Percentiles rank a stretch among this genome's conserved stretches.
phyloP scores from a whole-genome alignment of 1,140 invertebrate species.

The Drosophila bocqueti region DNA sequence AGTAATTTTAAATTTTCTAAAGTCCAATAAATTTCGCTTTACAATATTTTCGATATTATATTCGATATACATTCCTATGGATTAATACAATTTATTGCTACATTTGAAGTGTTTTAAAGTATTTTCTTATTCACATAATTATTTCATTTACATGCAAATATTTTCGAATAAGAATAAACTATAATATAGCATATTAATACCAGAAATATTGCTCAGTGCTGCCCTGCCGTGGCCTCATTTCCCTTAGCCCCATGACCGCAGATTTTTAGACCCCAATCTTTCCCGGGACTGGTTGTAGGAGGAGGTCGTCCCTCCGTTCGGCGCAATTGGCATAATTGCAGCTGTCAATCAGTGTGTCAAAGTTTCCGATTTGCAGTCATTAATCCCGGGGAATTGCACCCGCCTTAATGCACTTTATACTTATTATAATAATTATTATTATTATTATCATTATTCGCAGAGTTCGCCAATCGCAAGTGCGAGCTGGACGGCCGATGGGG shows the following conservation, averaged over 20 bases:
- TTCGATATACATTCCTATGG: too few species aligned
- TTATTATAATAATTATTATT: neutral
- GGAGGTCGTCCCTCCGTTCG: slow-evolving; percentile 1
- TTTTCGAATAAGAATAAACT: neutral
- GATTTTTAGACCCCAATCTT: slow-evolving; percentile 18
- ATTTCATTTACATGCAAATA: neutral
- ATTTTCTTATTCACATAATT: too few species aligned
- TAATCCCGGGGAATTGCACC: slow-evolving; percentile 7
- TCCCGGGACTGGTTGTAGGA: neutral
- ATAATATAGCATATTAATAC: neutral
- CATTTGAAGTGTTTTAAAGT: too few species aligned
- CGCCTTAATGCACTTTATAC: too few species aligned
- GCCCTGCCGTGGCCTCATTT: slow-evolving; percentile 42
- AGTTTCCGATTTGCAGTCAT: slow-evolving; percentile 14
- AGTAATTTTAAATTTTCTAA: neutral
- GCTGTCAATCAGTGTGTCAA: slow-evolving; percentile 33
- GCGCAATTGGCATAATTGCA: slow-evolving; percentile 38
- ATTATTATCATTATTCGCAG: slow-evolving; percentile 84
- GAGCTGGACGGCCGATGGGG: slow-evolving; percentile 91
- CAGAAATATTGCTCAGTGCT: slow-evolving; percentile 6
- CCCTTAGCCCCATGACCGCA: neutral
- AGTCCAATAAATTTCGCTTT: neutral
- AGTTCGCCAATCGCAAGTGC: slow-evolving; percentile 91
- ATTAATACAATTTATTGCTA: too few species aligned
- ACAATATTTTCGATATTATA: too few species aligned